A percentile compares a stretch with the other conserved stretches of the same genome.
Conservation (phyloP, 2,888 invertebrate species). For the Cantharis nigra region DNA sequence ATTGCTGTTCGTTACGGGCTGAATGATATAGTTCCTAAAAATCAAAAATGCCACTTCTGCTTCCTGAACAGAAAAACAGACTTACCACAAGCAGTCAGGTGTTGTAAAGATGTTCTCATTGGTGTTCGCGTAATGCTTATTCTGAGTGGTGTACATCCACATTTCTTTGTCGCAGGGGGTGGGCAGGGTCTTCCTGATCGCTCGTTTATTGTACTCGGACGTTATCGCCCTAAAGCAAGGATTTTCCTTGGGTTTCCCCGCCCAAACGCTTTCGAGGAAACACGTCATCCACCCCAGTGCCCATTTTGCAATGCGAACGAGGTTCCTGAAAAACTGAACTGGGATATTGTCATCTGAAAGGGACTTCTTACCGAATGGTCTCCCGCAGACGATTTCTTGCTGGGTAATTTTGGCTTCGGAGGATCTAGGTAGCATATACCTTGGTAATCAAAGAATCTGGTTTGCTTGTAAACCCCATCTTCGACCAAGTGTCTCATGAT, state of each 20-base stretch:
- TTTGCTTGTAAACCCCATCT: constrained; percentile 74
- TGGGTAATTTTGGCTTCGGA: constrained; percentile 28
- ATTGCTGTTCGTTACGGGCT: constrained; percentile 77
- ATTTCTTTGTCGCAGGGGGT: constrained; percentile 82
- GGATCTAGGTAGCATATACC: constrained; percentile 78
- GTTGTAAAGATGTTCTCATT: constrained; percentile 15
- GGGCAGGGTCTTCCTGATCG: constrained; percentile 77
- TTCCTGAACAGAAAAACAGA: background rate
- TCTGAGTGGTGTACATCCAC: constrained; percentile 48
- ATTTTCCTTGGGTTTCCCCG: constrained; percentile 38
- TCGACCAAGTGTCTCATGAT: constrained; percentile 76
- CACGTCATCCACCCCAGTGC: constrained; percentile 36
- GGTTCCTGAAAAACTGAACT: constrained; percentile 47
- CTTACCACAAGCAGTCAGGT: constrained; percentile 28
- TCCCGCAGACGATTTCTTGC: constrained; percentile 25
- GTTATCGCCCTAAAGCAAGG: constrained; percentile 44
- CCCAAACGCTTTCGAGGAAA: constrained; percentile 29
- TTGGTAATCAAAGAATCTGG: constrained; percentile 85
- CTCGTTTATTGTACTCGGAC: constrained; percentile 64
- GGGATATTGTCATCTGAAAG: background rate
- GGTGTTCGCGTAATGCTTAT: background rate
- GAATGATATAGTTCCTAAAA: constrained; percentile 70
- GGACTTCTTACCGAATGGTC: background rate
- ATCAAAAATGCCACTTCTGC: background rate
- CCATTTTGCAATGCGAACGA: constrained; percentile 52